Conservation (phyloP, 2,797 vertebrate species). For the Fundulus diaphanus region DNA sequence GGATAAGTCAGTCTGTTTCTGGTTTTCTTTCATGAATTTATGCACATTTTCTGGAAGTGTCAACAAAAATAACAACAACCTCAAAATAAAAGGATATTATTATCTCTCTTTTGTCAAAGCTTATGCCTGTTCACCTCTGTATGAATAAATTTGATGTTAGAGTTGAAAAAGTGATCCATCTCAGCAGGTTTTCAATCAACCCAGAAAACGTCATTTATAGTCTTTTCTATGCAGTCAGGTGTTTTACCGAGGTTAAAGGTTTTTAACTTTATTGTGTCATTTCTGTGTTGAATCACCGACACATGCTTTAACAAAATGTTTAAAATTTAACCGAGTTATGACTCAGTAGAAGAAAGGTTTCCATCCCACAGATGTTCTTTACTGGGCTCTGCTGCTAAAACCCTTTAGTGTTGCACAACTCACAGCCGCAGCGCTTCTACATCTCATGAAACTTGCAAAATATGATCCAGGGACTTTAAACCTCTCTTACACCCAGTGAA, state of each 20-base stretch:
- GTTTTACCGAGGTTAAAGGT: not conserved
- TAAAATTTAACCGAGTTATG: not conserved
- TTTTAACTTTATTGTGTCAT: not conserved
- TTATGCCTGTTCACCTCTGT: not conserved
- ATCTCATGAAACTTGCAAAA: conserved; percentile 10
- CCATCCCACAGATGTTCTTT: conserved; percentile 6
- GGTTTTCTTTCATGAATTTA: too few species aligned
- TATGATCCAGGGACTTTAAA: not conserved
- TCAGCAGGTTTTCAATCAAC: not conserved
- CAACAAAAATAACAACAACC: too few species aligned
- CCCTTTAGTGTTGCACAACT: conserved; percentile 7
- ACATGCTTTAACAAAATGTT: not conserved
- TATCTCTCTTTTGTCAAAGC: not conserved
- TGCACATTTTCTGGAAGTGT: too few species aligned
- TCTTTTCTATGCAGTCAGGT: not conserved
- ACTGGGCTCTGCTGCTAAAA: not conserved
- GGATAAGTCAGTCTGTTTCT: too few species aligned
- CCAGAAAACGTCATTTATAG: not conserved
- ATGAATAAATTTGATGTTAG: not conserved
- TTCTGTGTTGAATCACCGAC: not conserved
- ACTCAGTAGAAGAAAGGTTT: conserved; percentile 1
- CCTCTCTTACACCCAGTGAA: not conserved
- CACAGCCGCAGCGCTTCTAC: conserved; percentile 1
- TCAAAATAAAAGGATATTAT: too few species aligned
- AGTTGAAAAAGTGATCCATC: not conserved